Percentiles rank a stretch among this genome's conserved stretches.
Conservation (phyloP, 2,797 vertebrate genomes). For the Anisognathus igniventris region DNA sequence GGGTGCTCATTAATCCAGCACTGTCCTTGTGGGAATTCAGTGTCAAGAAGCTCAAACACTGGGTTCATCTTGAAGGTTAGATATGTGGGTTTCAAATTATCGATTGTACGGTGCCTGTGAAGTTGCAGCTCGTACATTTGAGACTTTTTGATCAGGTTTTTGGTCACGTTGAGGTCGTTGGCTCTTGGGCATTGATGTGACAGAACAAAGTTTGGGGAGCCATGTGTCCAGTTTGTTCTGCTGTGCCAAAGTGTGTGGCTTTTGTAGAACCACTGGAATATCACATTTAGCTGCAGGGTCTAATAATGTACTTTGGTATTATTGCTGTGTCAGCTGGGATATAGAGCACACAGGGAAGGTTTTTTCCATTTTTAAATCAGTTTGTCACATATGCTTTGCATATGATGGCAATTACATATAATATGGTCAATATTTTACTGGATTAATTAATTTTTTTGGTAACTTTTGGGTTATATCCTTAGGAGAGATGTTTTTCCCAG, state of each 20-base stretch:
- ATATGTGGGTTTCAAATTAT: background rate
- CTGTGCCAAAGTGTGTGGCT: background rate
- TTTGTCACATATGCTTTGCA: background rate
- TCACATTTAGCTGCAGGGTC: background rate
- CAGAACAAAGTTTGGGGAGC: background rate
- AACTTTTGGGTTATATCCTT: background rate
- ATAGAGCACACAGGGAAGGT: background rate
- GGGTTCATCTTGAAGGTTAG: background rate
- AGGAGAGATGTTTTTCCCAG: background rate
- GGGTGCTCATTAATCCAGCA: background rate
- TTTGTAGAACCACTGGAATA: background rate
- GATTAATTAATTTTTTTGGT: background rate
- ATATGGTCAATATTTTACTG: background rate
- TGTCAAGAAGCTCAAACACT: background rate
- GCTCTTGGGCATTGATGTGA: background rate
- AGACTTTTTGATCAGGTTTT: background rate
- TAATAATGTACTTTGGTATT: accelerated
- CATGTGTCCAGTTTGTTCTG: background rate
- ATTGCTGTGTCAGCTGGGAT: background rate
- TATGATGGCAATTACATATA: background rate
- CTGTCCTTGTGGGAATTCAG: background rate
- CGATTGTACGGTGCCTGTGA: background rate
- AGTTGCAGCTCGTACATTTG: no score
- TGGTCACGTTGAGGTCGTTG: background rate
- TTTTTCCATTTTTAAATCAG: background rate